Evolutionary conservation across 2,888 invertebrate genomes (phyloP), one percentile per base, ranked within the genome.

Genomic region (Malthinus flaveolus): DNA sequence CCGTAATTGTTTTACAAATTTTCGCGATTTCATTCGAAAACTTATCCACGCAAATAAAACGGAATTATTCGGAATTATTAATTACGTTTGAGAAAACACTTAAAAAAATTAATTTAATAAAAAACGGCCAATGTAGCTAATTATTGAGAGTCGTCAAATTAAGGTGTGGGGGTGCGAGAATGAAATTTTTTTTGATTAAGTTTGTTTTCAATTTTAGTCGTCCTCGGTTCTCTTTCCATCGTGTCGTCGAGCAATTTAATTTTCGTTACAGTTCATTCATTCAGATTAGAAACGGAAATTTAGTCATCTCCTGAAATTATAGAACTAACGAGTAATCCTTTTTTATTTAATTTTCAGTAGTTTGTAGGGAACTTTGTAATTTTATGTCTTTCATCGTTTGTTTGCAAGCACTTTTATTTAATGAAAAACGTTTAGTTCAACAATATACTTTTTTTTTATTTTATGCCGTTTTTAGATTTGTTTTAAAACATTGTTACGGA

Each of bases 121-220:
- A 23, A 23, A 23, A 23, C 23, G 23, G 46, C 37, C 39, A 57
- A 51, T 32, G 47, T 52, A 15, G 35, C 58, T 58, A 58, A 58
- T 58, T 58, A 49, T 3, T 49, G 46, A 45, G 36, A 58, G 42
- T 49, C 46, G 34, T 34, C 32, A 36, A 53, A 42, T 53, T 48
- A 58, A 58, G 58, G 53, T 58, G 45, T 23, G 23, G 23, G 45
- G 36, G 53, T 58, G 49, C 49, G 53, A 58, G 53, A 58, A 53
- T 53, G 58, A 44, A 58, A 58, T 53, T 3, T 58, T 58, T 58
- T 58, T 58, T 53, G 58, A 58, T 58, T 53, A 49, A 53, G 58
- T 58, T 58, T 58, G 53, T 54, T 58, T 58, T 54, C 58, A 58
- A 58, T 58, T 58, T 58, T 49, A 48, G 48, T 37, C 33, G 35